Evolutionary conservation across 2,113 vertebrate species (phyloP), one percentile per base, ranked within the genome.

Genomic region (Colaptes auratus): DNA sequence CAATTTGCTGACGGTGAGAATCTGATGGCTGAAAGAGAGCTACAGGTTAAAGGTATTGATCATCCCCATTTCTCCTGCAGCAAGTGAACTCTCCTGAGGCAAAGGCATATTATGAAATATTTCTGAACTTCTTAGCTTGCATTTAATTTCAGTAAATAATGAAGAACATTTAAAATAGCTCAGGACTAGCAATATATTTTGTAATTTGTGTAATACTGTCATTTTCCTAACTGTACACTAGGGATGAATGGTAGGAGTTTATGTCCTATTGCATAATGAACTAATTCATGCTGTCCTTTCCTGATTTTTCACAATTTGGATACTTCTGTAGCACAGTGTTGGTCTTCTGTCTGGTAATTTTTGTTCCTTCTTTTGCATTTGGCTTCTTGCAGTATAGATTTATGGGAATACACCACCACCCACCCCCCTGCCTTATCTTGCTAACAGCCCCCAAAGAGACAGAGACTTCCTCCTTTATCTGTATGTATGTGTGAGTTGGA

Each of bases 111-210:
- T 80, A 86, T 88, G 94, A 96, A 96, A 93, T 81, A 86, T 75
- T 88, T 93, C 79, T 91, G 88, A 75, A 88, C 35, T 82, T 94
- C 85, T 86, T 71, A 88, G 64, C 60, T 94, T 95, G 79, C 88
- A 93, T 92, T 96, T 93, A 86, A 82, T 94, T 89, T 92, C 72
- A 90, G 80, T 74, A 89, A 88, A 95, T 91, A 96, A 92, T 71
- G 88, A 91, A 88, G 42, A 85, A 74, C 92, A 88, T 80, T 88
- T 86, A 46, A 95, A 95, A 94, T 95, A 95, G 65, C 86, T 92
- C 48, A 58, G 30, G 44, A 86, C 25, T 72, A 74, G 93, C 90
- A 95, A 86, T 91, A 48, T 69, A 7, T 96, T 95, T 93, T 30
- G 44, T 81, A 92, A 91, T 83, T 88, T 88, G 65, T 30, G 82